Evolutionary conservation across 2,113 vertebrate species (phyloP).

Genomic region (Odocoileus hemionus): DNA sequence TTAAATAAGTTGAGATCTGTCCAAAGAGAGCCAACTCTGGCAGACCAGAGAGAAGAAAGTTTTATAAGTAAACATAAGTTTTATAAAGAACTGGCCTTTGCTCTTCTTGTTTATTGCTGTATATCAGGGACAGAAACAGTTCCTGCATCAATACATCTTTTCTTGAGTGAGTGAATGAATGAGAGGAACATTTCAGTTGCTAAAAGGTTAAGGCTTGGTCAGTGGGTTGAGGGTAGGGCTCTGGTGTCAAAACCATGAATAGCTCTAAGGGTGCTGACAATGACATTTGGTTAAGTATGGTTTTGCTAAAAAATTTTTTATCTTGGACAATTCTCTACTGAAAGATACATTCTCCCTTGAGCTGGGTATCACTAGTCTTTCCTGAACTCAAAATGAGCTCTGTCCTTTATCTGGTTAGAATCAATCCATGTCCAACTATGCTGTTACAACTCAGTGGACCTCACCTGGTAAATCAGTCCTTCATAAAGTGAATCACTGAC

Average conservation of each 20-base stretch:
- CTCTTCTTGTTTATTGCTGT: neutral
- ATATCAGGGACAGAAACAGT: neutral
- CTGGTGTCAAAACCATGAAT: neutral
- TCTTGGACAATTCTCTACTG: neutral
- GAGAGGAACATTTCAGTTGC: neutral
- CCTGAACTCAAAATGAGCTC: neutral
- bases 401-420: neutral
- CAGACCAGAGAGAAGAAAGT: neutral
- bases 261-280: neutral
- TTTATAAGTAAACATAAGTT: neutral
- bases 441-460: neutral
- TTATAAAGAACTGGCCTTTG: neutral
- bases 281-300: neutral
- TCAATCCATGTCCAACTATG: neutral
- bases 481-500: neutral
- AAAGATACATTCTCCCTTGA: neutral
- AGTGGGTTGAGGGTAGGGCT: neutral
- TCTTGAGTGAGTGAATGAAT: neutral
- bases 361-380: neutral
- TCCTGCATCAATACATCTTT: neutral
- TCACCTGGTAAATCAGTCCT: neutral
- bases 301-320: neutral
- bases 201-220: neutral
- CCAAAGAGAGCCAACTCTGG: neutral
- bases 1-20: neutral